Evolutionary conservation across 1,140 invertebrate species (phyloP), one percentile per base, ranked within the genome.

Genomic region (Nixonia krombeini): DNA sequence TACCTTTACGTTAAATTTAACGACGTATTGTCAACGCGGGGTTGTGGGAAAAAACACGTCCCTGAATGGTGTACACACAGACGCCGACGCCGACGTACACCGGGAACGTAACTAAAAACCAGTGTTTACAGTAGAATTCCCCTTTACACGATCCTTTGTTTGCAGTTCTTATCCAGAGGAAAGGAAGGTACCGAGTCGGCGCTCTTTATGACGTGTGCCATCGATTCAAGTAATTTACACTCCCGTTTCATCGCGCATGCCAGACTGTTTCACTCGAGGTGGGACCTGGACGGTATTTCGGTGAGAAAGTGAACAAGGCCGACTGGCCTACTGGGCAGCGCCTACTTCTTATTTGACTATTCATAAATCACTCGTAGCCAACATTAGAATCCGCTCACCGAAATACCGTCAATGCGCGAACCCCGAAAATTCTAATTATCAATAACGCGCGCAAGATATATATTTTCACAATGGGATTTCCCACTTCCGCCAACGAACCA

Each of bases 311-410:
- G 50, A 52, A 51, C 56, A 56, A 71, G 46, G 74, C 61, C 67
- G 42, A 72, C 44, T 78, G 63, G 61, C 64, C 72, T 57, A 73
- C 31, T 68, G 49, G 52, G 50, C 41, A 57, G 33, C 57, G 41
- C 31, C 68, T 67, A 71, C 55, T 77, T 73, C 45, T 57, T 65
- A 72, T 78, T 70, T 38, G 7, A 29, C 70, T 78, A 80, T 79
- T 78, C 68, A 70, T 78, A 75, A 72, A 42, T 62, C 4, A 17
- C 9, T 35, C 2, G 33, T 9, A n/a, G 37, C 45, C 59, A 65
- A 63, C 50, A 64, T 68, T 75, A 71, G 35, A 33, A 17, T 12
- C 55, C 35, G 18, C 50, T 40, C 9, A 63, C 58, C 23, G 23
- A 62, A 73, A 73, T 71, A 59, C 45, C 29, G 9, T 15, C 1